Evolutionary conservation across 2,888 invertebrate genomes (phyloP), one percentile per base, ranked within the genome.

Genomic region (Corbicula japonica): DNA sequence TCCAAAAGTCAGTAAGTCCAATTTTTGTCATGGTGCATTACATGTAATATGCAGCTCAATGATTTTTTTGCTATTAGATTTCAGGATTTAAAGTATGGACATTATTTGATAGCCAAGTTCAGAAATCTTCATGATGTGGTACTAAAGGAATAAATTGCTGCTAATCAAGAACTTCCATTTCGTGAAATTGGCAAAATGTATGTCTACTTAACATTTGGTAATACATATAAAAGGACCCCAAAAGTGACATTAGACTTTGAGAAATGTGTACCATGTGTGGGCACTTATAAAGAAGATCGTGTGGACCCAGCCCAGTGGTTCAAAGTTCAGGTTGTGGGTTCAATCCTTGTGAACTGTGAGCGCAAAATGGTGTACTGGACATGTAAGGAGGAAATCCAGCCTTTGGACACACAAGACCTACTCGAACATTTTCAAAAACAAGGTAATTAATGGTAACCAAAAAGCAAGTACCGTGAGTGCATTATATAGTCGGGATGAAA

Each of bases 271-370:
- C 89, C 90, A 2, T 38, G 74, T n/a, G 84, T 89, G 1, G 86
- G 70, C 6, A 72, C 65, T 8, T 62, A 76, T 21, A 48, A 68
- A 15, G 83, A 77, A 56, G 80, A 82, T 32, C 38, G 77, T 52
- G 76, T 92, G 6, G 91, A 92, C 21, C 90, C 91, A 4, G 90
- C 89, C 0, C 80, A 90, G 48, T 92, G 92, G 91, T 92, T 89
- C 74, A 92, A 92, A 82, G 86, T 88, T 6, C 75, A 88, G 50
- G 83, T 91, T 0, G 58, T 91, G 1, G 87, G 91, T 54, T 84
- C 90, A 1, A 79, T 92, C 10, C 87, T 88, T 34, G 88, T 92
- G 12, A 91, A 92, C 69, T 91, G 90, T 79, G 86, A 87, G 30
- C 61, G 72, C 6, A 69, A 86, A 18, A 73, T 76, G 21, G 84